phyloP scores from a whole-genome alignment of 2,888 invertebrate species.

The Branchellion lobata region DNA sequence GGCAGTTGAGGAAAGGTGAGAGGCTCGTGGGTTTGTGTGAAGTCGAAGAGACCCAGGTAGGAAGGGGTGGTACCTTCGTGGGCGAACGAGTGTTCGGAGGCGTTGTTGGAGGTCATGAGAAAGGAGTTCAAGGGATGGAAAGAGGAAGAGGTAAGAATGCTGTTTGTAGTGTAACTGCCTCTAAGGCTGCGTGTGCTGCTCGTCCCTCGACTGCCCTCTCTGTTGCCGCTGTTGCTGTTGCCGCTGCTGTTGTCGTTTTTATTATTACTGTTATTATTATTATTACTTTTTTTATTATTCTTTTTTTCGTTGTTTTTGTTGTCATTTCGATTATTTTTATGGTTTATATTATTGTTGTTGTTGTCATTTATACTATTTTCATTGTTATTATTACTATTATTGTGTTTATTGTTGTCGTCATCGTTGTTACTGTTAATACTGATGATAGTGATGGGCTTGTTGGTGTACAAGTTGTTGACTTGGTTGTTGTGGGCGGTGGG shows the following conservation, averaged over 20 bases:
- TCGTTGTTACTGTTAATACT: too few relatives aligned
- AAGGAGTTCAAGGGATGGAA: neutral
- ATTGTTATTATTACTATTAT: too few relatives aligned
- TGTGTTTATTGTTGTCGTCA: too few relatives aligned
- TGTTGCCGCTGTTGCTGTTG: conserved; percentile 12
- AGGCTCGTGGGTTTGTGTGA: neutral
- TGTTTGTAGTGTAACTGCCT: neutral
- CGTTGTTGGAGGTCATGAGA: neutral
- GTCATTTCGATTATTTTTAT: too few relatives aligned
- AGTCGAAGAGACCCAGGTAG: neutral
- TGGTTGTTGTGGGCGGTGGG: too few relatives aligned
- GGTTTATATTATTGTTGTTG: too few relatives aligned
- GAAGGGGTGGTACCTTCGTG: neutral
- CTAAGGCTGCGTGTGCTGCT: neutral
- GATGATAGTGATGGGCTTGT: too few relatives aligned
- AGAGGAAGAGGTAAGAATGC: neutral
- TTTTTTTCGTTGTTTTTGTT: too few relatives aligned
- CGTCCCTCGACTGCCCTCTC: neutral
- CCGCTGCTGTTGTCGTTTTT: neutral
- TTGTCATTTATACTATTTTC: too few relatives aligned
- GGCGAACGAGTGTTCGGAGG: neutral
- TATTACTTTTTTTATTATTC: neutral
- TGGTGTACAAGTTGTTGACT: too few relatives aligned
- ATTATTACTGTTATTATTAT: neutral
- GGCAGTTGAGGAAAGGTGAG: neutral